Conservation (phyloP, 2,888 invertebrate genomes). For the Alviniconcha strummeri region DNA sequence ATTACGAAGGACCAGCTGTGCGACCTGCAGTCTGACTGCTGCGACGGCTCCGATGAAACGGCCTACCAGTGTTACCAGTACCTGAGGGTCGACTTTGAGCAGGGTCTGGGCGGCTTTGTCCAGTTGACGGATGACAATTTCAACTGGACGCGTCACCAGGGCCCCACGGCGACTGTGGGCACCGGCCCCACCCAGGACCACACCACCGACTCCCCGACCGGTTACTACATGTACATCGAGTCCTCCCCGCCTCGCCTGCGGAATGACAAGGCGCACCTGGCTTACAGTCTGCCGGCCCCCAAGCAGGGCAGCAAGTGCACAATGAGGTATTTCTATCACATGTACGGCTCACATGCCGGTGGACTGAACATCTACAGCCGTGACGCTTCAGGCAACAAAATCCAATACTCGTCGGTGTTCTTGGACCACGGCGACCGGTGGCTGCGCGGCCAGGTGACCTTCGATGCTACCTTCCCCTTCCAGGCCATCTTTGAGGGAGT, state of each 20-base stretch:
- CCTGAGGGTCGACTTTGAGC: conserved; percentile 62
- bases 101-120: conserved; percentile 58
- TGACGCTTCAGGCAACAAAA: conserved; percentile 39
- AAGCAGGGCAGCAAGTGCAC: conserved; percentile 58
- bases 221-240: conserved; percentile 62
- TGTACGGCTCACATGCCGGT: conserved; percentile 64
- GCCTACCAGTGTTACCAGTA: conserved; percentile 49
- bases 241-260: conserved; percentile 38
- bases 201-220: conserved; percentile 55
- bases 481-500: conserved; percentile 65
- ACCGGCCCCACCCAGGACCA: conserved; percentile 71
- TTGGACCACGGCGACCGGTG: conserved; percentile 67
- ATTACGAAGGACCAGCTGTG: conserved; percentile 32
- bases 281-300: conserved; percentile 49
- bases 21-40: conserved; percentile 39
- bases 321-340: conserved; percentile 68
- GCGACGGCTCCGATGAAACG: conserved; percentile 42
- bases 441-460: conserved; percentile 56
- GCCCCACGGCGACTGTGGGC: conserved; percentile 47
- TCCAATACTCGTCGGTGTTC: conserved; percentile 44
- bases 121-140: conserved; percentile 52
- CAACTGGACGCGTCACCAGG: conserved; percentile 59
- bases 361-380: conserved; percentile 54
- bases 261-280: conserved; percentile 77
- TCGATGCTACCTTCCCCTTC: conserved; percentile 50